Evolutionary conservation across 2,888 invertebrate genomes (phyloP).

Genomic region (Tanypteryx hageni): DNA sequence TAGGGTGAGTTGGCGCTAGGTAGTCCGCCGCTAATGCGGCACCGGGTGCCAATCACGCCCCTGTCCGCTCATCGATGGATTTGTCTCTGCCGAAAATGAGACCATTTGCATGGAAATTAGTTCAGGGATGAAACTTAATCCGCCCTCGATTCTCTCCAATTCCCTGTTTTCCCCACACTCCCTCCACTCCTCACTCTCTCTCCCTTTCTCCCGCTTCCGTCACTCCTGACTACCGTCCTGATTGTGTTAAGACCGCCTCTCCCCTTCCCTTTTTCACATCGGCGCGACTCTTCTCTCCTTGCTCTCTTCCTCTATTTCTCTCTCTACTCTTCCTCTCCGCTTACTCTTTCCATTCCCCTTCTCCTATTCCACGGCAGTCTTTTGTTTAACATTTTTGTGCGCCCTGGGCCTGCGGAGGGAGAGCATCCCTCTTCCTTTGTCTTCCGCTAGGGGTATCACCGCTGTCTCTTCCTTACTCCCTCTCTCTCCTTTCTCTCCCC

Average conservation of each 20-base stretch:
- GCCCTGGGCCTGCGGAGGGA: background rate
- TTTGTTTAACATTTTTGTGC: slow-evolving; percentile 49
- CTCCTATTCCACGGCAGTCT: slow-evolving; percentile 42
- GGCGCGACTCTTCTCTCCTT: background rate
- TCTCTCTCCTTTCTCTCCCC: background rate
- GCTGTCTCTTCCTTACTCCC: background rate
- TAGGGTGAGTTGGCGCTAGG: background rate
- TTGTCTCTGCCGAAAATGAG: slow-evolving; percentile 62
- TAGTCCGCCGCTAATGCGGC: slow-evolving; percentile 48
- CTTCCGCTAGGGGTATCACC: slow-evolving; percentile 43
- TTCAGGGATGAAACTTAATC: slow-evolving; percentile 64
- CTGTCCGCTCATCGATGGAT: slow-evolving; percentile 62
- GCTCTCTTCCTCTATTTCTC: background rate
- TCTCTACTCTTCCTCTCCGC: background rate
- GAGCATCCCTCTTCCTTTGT: background rate
- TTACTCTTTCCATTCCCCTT: background rate
- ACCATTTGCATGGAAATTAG: slow-evolving; percentile 64
- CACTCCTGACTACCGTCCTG: background rate
- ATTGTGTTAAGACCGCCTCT: background rate
- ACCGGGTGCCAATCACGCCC: slow-evolving; percentile 57
- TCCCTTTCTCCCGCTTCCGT: background rate
- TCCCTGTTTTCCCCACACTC: background rate
- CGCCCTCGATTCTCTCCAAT: slow-evolving; percentile 52
- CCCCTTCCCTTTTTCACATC: background rate
- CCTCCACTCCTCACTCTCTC: background rate